Conservation (phyloP, 2,113 vertebrate species). For the Ptilorrhoa leucosticta region DNA sequence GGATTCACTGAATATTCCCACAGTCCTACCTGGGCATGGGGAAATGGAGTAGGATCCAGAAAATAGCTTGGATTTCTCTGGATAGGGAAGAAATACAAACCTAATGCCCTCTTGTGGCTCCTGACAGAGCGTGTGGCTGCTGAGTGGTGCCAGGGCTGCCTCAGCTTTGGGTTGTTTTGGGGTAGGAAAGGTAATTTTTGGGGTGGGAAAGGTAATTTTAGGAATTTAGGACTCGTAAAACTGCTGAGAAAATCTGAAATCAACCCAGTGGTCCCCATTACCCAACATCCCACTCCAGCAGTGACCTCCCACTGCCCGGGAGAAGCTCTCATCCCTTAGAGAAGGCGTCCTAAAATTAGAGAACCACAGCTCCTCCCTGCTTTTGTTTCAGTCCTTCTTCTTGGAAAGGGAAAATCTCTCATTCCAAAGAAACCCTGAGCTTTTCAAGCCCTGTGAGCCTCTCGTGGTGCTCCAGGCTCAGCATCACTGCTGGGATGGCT, state of each 20-base stretch:
- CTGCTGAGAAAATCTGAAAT: neutral
- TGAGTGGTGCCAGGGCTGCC: neutral
- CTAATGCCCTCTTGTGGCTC: conserved; percentile 51
- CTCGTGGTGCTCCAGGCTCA: neutral
- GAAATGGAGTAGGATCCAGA: neutral
- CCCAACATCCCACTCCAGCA: neutral
- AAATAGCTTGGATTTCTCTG: neutral
- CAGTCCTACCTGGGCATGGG: neutral
- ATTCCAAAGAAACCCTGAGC: neutral
- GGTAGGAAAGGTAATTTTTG: neutral
- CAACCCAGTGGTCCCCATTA: neutral
- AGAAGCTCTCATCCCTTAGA: neutral
- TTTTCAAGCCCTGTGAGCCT: fast-evolving
- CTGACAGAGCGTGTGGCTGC: neutral
- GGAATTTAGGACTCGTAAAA: neutral
- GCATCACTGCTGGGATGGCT: neutral
- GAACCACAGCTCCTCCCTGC: neutral
- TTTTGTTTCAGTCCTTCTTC: neutral
- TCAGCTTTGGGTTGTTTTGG: neutral
- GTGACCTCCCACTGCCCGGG: neutral
- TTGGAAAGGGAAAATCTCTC: neutral
- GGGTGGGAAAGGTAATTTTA: neutral
- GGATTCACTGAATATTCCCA: neutral
- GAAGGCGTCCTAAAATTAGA: neutral
- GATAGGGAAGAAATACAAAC: neutral